A percentile compares a stretch with the other conserved stretches of the same genome.
These are phyloP conservation scores for Zaprionus ghesquierei DNA, from an alignment of 1,140 invertebrate genomes.

Conservation along the genomic window DNA sequence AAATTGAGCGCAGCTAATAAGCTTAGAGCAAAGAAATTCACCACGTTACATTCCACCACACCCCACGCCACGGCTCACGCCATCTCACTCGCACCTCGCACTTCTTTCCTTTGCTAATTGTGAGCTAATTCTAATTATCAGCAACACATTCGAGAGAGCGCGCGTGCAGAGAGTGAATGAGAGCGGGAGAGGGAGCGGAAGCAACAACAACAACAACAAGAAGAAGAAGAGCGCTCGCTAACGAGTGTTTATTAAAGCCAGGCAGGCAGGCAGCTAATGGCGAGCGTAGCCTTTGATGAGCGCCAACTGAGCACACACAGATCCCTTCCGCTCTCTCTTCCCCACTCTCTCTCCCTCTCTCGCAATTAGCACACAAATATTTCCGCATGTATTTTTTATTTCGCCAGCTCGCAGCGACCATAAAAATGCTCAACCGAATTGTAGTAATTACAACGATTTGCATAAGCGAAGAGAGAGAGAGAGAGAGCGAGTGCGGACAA, in stretches of 20 bases:
- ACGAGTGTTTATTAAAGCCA: slow-evolving; percentile 76
- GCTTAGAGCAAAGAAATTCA: slow-evolving; percentile 47
- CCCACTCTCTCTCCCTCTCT: slow-evolving; percentile 13
- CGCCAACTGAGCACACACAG: slow-evolving; percentile 65
- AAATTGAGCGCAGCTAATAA: slow-evolving; percentile 68
- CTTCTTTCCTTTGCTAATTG: slow-evolving; percentile 48
- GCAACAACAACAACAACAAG: not conserved
- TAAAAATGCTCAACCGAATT: slow-evolving; percentile 80
- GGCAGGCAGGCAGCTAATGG: slow-evolving; percentile 55
- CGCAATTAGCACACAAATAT: slow-evolving; percentile 80
- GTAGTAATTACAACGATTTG: slow-evolving; percentile 80
- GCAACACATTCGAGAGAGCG: slow-evolving; percentile 57
- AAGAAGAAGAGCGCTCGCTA: slow-evolving; percentile 31
- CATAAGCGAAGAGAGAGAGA: slow-evolving; percentile 65
- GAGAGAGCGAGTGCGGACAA: too few relatives aligned
- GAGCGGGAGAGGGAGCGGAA: not conserved
- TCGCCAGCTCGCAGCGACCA: slow-evolving; percentile 52
- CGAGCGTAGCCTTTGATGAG: slow-evolving; percentile 67
- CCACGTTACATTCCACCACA: not conserved
- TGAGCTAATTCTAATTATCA: slow-evolving; percentile 78
- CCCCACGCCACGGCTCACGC: not conserved
- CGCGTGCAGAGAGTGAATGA: not conserved
- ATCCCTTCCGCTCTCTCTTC: not conserved
- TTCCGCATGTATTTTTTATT: slow-evolving; percentile 65
- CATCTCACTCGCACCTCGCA: not conserved